Evolutionary conservation across 2,113 vertebrate genomes (phyloP).

Genomic region (Tragelaphus buxtoni): DNA sequence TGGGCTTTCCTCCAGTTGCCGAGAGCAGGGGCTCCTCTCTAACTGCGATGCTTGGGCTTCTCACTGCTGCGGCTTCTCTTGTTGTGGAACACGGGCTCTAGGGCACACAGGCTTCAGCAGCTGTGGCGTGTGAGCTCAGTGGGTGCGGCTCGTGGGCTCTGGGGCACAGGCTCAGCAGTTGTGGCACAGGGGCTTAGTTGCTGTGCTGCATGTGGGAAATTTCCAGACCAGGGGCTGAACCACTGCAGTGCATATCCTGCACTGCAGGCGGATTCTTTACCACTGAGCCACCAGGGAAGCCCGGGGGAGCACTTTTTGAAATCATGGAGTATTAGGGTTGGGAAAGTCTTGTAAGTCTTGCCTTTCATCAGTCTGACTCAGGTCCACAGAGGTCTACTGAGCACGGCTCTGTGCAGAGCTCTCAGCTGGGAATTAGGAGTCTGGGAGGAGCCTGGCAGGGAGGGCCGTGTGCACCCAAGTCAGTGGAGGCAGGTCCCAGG

Average conservation of each 20-base stretch:
- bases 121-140: background rate
- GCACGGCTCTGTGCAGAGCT: background rate
- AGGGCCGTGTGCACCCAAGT: too few species aligned
- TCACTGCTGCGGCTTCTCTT: background rate
- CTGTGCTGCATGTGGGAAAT: background rate
- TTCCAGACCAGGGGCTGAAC: background rate
- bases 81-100: rapidly evolving
- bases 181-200: background rate
- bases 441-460: background rate
- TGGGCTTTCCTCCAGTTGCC: background rate
- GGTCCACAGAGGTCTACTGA: background rate
- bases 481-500: background rate
- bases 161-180: background rate
- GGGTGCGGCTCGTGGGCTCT: background rate
- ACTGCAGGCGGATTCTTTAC: background rate
- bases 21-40: background rate
- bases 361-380: background rate
- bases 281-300: background rate
- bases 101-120: background rate
- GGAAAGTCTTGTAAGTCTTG: background rate
- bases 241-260: background rate
- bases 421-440: background rate
- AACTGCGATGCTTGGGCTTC: background rate
- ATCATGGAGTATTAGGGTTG: background rate
- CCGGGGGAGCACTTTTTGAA: background rate